Percentiles rank a stretch among this genome's conserved stretches.
These are phyloP conservation scores for Ceratotherium simum DNA, from an alignment of 2,113 vertebrate species.

Conservation along the genomic window DNA sequence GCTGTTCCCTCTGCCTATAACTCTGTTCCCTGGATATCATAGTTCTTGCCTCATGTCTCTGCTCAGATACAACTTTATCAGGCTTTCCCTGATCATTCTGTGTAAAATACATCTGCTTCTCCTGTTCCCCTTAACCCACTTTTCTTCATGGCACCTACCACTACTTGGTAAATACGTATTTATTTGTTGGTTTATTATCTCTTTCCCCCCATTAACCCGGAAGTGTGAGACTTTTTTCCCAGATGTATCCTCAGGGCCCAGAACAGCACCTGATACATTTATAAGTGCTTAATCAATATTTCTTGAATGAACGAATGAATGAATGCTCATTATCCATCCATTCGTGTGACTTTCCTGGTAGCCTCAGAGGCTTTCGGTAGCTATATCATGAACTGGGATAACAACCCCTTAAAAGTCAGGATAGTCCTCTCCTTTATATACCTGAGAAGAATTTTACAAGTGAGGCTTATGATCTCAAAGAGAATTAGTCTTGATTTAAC, in stretches of 20 bases:
- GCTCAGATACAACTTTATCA: neutral
- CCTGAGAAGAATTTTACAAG: constrained; percentile 50
- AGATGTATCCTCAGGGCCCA: neutral
- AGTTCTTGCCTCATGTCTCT: constrained; percentile 4
- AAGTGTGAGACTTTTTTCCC: neutral
- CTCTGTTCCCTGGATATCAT: neutral
- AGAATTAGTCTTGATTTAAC: constrained; percentile 64
- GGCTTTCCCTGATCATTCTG: neutral
- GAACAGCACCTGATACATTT: neutral
- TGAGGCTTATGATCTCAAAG: constrained; percentile 53
- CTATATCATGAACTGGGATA: neutral
- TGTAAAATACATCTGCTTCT: neutral
- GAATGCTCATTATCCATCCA: neutral
- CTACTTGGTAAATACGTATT: neutral
- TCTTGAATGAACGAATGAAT: neutral
- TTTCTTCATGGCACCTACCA: neutral
- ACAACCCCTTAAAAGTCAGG: neutral
- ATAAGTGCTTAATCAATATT: neutral
- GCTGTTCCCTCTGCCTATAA: neutral
- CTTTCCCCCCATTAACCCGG: neutral
- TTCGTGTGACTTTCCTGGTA: constrained; percentile 30
- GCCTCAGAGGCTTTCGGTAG: neutral
- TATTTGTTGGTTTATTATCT: constrained; percentile 20
- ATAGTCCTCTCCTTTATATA: constrained; percentile 19
- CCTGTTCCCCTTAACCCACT: neutral